Evolutionary conservation across 30 jellyfish, hydroid and myxozoan species (phyloP), one percentile per base, ranked within the genome.

Genomic region (Cassiopea andromeda): DNA sequence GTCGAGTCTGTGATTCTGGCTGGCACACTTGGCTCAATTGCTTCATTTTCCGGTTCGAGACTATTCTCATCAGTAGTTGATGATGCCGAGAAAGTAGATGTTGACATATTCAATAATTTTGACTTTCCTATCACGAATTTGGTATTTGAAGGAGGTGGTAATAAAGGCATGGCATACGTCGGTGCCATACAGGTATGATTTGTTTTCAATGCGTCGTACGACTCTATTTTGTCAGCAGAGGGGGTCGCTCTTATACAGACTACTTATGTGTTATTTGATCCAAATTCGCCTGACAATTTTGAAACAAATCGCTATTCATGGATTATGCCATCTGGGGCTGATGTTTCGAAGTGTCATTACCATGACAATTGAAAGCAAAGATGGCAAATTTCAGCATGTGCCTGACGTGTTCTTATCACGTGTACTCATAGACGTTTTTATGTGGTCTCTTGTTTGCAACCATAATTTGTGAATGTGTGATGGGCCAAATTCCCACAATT

Each of bases 141-240:
- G 93, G 96, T 93, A 1, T 89, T 93, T 82, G 98, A 93, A 81
- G 98, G 98, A 1, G 98, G 98, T 38, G 98, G 98, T 66, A 93
- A 93, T 91, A 93, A 93, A 83, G 98, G 98, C 18, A 82, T 93
- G 93, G 98, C 98, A 44, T 93, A 93, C 84, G 98, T 90, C 66
- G 98, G 98, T 48, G 97, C 97, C 12, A 69, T 93, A 57, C 87
- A 93, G 94, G 98, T 93, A 89, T 27, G 18, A 18, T 3, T 0
- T 10, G 64, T 3, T 54, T 3, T 6, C 12, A 54, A 3, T 54
- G 64, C 12, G 12, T 54, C 0, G 12, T 54, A 54, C 64, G 64
- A 3, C 12, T 3, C 12, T 54, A 54, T 54, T 54, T 6, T 3
- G 64, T 54, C 12, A 10, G 64, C 7, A 54, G 12, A 3, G 64